Evolutionary conservation across 2,888 invertebrate genomes (phyloP), one percentile per base, ranked within the genome.

Genomic region (Nephrocerus scutellatus): DNA sequence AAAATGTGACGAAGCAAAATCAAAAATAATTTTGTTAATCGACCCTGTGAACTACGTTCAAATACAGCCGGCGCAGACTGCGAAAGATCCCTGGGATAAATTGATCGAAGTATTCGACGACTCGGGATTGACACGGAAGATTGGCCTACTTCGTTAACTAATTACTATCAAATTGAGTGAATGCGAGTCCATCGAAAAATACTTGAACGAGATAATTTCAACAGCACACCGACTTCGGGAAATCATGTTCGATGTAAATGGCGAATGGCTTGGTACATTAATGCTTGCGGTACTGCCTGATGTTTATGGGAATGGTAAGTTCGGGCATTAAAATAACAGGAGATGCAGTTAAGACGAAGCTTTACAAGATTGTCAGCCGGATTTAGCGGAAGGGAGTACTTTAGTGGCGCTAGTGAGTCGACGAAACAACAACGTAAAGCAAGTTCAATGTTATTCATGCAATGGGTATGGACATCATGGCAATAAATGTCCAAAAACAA

Each of bases 211-310:
- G 20, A 52, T 57, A n/a, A 45, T 56, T 3, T 41, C 41, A 3
- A 54, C 51, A 8, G 50, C 55, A 3, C 47, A 57, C n/a, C 52
- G 55, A 43, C 30, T 59, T 8, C 44, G 39, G 15, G 46, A 34
- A 6, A 45, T 56, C 4, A 47, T 48, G n/a, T 50, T 56, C 14
- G 9, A 20, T 21, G 24, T 42, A n/a, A 20, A 25, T 1, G 38
- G 39, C 18, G 41, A 51, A 14, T 57, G 55, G 52, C 30, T 59
- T 8, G 56, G 52, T 12, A 49, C 54, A 2, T 36, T 60, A 6
- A 36, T 59, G 22, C 36, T 60, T 10, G 52, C 55, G 9, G 54
- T 52, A 13, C 35, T 59, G 10, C 50, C 54, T 12, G 53, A 55
- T n/a, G 38, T 47, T 57, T n/a, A 44, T 44, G 40, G 40, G 37